A percentile compares a stretch with the other conserved stretches of the same genome.
phyloP scores from a whole-genome alignment of 92 coral and sea anemone species.

The Epizoanthus stellaris region DNA sequence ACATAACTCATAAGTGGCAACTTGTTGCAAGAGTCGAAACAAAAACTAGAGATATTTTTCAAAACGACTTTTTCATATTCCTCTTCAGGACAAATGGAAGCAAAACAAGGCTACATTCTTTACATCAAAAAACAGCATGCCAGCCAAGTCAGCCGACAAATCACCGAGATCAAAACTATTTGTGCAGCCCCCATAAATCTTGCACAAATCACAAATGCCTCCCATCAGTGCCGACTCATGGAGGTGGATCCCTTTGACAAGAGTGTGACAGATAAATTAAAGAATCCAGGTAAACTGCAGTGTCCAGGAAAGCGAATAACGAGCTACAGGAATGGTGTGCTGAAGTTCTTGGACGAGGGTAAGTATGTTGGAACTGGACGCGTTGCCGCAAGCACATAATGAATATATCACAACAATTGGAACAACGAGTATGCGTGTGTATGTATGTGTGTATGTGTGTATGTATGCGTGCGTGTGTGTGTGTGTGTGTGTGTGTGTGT shows the following conservation, averaged over 20 bases:
- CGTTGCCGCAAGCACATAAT: not conserved
- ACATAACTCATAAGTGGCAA: too few species aligned
- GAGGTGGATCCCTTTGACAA: slow-evolving; percentile 80
- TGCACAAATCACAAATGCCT: not conserved
- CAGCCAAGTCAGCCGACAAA: not conserved
- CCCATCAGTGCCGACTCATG: slow-evolving; percentile 71
- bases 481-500: too few species aligned
- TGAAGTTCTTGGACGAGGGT: slow-evolving; percentile 31
- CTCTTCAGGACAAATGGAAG: slow-evolving; percentile 4
- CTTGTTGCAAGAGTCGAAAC: not conserved
- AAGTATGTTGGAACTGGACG: not conserved
- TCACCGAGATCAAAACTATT: not conserved
- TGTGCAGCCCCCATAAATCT: slow-evolving; percentile 14
- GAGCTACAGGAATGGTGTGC: slow-evolving; percentile 67
- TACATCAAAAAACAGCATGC: not conserved
- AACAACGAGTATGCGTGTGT: too few species aligned
- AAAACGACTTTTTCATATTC: not conserved
- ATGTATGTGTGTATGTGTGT: too few species aligned
- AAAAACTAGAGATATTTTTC: too few species aligned
- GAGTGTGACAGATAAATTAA: slow-evolving; percentile 53
- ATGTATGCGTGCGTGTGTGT: too few species aligned
- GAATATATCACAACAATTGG: not conserved
- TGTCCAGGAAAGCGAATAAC: slow-evolving; percentile 79
- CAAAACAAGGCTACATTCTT: not conserved
- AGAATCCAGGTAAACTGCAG: slow-evolving; percentile 34